Evolutionary conservation across 2,797 vertebrate genomes (phyloP).

Genomic region (Lagorchestes hirsutus): DNA sequence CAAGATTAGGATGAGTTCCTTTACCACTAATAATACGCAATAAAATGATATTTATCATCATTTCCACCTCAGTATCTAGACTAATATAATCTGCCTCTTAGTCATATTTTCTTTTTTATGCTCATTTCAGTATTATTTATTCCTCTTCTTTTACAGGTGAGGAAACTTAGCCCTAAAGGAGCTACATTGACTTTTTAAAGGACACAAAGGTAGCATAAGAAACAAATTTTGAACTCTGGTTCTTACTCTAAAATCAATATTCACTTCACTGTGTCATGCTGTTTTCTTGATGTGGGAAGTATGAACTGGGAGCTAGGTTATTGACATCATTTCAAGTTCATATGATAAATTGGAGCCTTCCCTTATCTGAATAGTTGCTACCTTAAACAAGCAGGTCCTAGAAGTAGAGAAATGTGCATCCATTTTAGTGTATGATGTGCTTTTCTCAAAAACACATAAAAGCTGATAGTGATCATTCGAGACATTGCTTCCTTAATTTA

Average conservation of each 20-base stretch:
- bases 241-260: not conserved
- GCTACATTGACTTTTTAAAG: not conserved
- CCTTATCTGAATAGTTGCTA: not conserved
- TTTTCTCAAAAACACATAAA: not conserved
- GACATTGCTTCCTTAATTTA: not conserved
- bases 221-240: not conserved
- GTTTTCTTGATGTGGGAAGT: not conserved
- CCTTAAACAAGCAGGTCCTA: not conserved
- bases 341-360: not conserved
- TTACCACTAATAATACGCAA: not conserved
- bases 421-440: not conserved
- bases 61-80: not conserved
- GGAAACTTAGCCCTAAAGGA: not conserved
- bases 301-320: not conserved
- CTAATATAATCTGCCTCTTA: not conserved
- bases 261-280: not conserved
- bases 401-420: not conserved
- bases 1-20: not conserved
- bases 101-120: not conserved
- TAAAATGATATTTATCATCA: not conserved
- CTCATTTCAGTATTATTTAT: not conserved
- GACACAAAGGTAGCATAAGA: not conserved
- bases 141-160: not conserved
- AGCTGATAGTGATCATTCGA: not conserved
- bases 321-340: not conserved